These are phyloP conservation scores for Mormyrus iriodes DNA, from an alignment of 2,113 vertebrate genomes.

Conservation along the genomic window DNA sequence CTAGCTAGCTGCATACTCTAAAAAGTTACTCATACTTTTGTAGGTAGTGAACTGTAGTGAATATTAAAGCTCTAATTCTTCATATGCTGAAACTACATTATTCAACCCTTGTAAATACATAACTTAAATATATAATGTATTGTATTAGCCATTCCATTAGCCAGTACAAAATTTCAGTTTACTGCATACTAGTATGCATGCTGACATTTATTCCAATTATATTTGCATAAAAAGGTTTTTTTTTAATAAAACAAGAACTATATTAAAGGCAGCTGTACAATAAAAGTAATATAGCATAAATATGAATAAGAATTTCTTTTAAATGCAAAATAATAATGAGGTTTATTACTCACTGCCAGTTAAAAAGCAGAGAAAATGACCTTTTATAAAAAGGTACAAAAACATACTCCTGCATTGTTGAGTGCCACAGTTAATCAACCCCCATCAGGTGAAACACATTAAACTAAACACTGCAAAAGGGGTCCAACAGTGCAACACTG, in stretches of 20 bases:
- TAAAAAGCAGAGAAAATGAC: neutral
- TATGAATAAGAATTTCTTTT: neutral
- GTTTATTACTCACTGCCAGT: neutral
- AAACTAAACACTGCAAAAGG: neutral
- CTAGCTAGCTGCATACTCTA: neutral
- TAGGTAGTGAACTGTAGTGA: neutral
- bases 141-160: neutral
- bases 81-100: neutral
- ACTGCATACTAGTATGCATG: neutral
- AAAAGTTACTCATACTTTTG: neutral
- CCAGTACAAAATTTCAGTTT: neutral
- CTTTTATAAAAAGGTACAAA: neutral
- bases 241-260: neutral
- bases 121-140: neutral
- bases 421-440: constrained; percentile 11
- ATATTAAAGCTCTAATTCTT: neutral
- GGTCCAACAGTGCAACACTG: neutral
- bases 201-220: neutral
- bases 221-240: neutral
- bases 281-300: neutral
- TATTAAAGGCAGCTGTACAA: neutral
- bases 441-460: neutral
- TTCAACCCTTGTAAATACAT: neutral
- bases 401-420: neutral
- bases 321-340: neutral